Conservation (phyloP, 2,797 vertebrate species). For the Tolypeutes matacus region DNA sequence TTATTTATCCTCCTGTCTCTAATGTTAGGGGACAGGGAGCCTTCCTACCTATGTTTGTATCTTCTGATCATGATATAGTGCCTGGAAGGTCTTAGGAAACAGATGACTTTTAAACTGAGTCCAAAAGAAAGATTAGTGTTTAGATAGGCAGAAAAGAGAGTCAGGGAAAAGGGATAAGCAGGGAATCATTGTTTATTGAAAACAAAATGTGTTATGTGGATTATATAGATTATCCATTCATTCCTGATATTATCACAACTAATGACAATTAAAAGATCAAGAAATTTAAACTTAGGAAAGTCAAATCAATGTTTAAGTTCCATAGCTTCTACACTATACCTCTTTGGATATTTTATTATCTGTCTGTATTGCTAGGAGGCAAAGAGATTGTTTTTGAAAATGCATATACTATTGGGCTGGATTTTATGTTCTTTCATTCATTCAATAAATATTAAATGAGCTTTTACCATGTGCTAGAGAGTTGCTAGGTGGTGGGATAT, state of each 20-base stretch:
- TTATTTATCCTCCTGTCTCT: background rate
- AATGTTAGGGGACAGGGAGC: no score
- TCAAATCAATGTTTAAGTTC: accelerated
- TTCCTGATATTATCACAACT: background rate
- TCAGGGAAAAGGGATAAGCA: background rate
- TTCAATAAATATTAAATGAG: background rate
- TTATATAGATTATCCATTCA: background rate
- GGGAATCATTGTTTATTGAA: background rate
- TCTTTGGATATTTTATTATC: background rate
- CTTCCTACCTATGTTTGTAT: background rate
- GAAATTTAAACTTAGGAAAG: no score
- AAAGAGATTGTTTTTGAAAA: background rate
- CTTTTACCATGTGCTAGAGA: no score
- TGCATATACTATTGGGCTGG: accelerated
- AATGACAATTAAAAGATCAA: background rate
- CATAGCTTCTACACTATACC: accelerated
- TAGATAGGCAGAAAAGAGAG: background rate
- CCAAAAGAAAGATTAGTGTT: background rate
- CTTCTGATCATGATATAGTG: background rate
- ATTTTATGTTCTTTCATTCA: background rate
- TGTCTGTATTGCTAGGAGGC: background rate
- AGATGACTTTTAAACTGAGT: background rate
- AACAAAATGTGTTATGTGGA: background rate
- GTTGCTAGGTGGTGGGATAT: background rate
- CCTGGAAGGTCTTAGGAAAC: background rate